Percentiles rank a stretch among this genome's conserved stretches.
Conservation (phyloP, 2,797 vertebrate genomes). For the Lophotriccus pileatus region DNA sequence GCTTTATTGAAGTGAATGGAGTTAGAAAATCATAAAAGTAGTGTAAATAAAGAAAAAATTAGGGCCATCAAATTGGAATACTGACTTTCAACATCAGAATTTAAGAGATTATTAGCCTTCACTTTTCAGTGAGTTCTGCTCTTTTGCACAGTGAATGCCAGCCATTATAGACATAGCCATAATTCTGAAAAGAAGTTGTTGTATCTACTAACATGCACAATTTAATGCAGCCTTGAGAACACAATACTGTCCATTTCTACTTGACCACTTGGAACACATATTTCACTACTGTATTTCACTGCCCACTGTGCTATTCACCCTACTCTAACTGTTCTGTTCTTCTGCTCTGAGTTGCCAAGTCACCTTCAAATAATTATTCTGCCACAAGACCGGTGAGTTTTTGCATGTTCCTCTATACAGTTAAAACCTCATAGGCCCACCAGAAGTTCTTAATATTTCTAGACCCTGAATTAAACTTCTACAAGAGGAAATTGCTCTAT, state of each 20-base stretch:
- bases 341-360: not conserved
- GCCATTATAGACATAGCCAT: not conserved
- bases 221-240: not conserved
- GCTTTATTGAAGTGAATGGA: not conserved
- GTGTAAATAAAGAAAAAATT: conserved; percentile 18
- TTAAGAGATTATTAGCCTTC: not conserved
- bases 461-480: not conserved
- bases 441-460: not conserved
- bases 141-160: not conserved
- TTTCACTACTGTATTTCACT: not conserved
- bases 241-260: not conserved
- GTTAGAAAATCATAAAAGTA: not conserved
- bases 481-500: not conserved
- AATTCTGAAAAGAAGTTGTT: not conserved
- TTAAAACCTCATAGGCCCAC: not conserved
- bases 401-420: not conserved
- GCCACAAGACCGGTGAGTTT: not conserved
- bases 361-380: not conserved
- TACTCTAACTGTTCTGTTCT: not conserved
- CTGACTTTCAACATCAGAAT: not conserved
- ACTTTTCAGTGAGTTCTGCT: not conserved
- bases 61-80: not conserved
- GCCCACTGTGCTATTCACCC: not conserved
- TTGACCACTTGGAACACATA: not conserved
- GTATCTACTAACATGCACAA: not conserved